Base-by-base conservation (phyloP, 2,113 vertebrate genomes). In the Sapayoa aenigma region DNA sequence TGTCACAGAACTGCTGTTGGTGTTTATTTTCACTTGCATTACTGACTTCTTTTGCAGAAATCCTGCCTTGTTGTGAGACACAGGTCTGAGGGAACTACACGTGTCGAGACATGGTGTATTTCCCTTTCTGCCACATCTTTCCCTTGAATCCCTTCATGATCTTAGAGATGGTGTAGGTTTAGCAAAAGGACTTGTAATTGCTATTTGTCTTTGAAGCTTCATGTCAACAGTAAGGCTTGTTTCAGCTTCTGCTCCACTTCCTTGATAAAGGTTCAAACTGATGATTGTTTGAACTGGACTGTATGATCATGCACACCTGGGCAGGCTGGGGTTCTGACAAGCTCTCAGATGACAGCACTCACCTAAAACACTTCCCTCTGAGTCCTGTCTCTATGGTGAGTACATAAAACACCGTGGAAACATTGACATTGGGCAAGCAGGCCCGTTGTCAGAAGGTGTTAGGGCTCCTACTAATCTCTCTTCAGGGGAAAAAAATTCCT, bases 381-480 rank as follows among this genome's bases (percentile, higher is more conserved):
- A 68, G 55, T 50, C 52, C 39, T 24, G 52, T 94, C 52, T 91
- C 94, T 77, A 87, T 88, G 88, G 88, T 31, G 56, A 84, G 31
- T 52, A 84, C 60, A 63, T 86, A 78, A 92, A 94, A 22, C 42
- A 62, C 25, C 52, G 4, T 84, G 88, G 63, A 96, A 96, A 96
- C 76, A 75, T 15, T 63, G 89, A 47, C 83, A 53, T 1, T n/a
- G 65, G 68, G 85, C 75, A 47, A 63, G 85, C 10, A 78, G 80
- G 89, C 65, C 90, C 88, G 83, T 78, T 96, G 94, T 93, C 92
- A 94, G 17, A 90, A 93, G 76, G 83, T 93, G 76, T 96, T 90
- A 92, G 31, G 65, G 41, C 56, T 93, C 47, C 73, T 71, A 59
- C 50, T 95, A 41, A 85, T 86, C 87, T 81, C 47, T 75, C 93